These are phyloP conservation scores for Naso thynnoides DNA, from an alignment of 2,797 vertebrate genomes.

Conservation along the genomic window DNA sequence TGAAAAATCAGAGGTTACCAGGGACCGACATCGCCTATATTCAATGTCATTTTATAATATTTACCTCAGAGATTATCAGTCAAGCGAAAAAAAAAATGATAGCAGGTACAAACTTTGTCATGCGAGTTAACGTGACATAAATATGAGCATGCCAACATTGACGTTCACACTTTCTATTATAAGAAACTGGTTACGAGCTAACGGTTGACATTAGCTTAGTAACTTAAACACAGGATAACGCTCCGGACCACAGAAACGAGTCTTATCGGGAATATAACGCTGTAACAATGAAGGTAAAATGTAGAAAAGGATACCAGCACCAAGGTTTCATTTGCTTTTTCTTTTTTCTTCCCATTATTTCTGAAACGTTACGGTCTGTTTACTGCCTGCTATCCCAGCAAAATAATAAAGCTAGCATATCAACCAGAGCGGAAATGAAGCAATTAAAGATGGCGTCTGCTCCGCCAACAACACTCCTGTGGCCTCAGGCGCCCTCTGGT, in stretches of 20 bases:
- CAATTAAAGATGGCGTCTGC: conserved; percentile 58
- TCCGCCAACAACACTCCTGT: neutral
- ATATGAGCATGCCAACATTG: neutral
- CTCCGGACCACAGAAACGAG: conserved; percentile 9
- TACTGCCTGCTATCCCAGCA: neutral
- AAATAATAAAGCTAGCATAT: conserved; percentile 13
- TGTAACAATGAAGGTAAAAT: neutral
- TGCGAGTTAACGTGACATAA: neutral
- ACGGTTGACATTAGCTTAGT: conserved; percentile 1
- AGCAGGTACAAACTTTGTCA: neutral
- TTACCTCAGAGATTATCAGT: neutral
- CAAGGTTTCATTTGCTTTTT: conserved; percentile 98
- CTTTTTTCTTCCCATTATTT: conserved; percentile 92
- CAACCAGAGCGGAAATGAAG: neutral
- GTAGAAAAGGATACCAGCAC: conserved; percentile 94
- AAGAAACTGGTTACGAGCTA: neutral
- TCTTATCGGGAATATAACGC: neutral
- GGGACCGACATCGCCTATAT: too few relatives aligned
- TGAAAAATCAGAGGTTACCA: neutral
- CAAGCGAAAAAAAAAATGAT: neutral
- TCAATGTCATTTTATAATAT: neutral
- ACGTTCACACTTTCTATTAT: neutral
- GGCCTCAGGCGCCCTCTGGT: conserved; percentile 1
- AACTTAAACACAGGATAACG: neutral
- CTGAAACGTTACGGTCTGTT: neutral